Conservation (phyloP, 2,888 invertebrate species). For the Folsomia candida region DNA sequence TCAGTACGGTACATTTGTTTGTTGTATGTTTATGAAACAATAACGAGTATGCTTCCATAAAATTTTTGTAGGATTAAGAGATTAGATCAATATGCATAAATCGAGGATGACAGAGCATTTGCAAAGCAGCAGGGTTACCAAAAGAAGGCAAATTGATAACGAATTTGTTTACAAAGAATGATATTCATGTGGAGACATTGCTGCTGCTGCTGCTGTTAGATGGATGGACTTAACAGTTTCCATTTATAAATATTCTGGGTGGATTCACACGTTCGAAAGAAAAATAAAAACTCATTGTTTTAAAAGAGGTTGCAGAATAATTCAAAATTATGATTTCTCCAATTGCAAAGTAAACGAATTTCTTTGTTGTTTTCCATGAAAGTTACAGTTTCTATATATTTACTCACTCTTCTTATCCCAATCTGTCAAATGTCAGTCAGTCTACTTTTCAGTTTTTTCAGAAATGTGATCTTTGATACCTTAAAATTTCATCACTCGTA, state of each 20-base stretch:
- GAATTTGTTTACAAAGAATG: neutral
- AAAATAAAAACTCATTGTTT: no score
- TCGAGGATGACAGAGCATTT: constrained; percentile 45
- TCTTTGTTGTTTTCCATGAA: neutral
- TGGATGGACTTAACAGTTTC: no score
- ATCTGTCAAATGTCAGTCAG: constrained; percentile 12
- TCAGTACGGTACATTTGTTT: neutral
- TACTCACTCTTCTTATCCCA: neutral
- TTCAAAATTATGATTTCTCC: no score
- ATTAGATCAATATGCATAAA: constrained; percentile 12
- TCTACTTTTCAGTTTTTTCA: constrained; percentile 12
- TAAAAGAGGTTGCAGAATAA: no score
- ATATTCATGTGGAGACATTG: no score
- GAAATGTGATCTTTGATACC: constrained; percentile 3
- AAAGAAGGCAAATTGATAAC: constrained; percentile 10
- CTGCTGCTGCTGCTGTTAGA: no score
- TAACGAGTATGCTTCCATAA: neutral
- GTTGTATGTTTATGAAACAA: neutral
- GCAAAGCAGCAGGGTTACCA: constrained; percentile 45
- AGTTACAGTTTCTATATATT: neutral
- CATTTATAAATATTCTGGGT: no score
- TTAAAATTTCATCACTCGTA: constrained; percentile 7
- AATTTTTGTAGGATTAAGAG: constrained; percentile 11
- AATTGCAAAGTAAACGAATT: neutral
- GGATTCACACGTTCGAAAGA: no score